Evolutionary conservation across 2,113 vertebrate species (phyloP), one percentile per base, ranked within the genome.

Genomic region (Melanerpes formicivorus): DNA sequence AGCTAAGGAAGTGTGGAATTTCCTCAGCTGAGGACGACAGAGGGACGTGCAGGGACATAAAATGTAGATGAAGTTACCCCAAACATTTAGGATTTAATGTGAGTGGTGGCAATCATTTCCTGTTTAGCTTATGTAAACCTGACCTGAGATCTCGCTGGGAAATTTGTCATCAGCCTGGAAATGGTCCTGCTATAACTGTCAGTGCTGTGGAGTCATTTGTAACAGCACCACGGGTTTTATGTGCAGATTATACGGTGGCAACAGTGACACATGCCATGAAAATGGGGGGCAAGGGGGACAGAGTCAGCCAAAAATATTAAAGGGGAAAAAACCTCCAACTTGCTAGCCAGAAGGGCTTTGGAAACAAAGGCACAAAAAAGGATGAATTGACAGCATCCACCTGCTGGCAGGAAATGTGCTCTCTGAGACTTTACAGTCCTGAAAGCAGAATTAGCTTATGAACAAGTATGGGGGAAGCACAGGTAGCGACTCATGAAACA

Each of bases 61-160:
- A 98, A 97, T 92, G 95, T 21, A 97, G 96, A 97, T 97, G 97
- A 97, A 97, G 97, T 97, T 97, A 95, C 90, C 97, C 62, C 90
- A 95, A 97, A 95, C 88, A 95, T 97, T 97, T 95, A 96, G 96
- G 82, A 97, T 97, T 97, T 98, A 97, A 98, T 97, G 97, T 96
- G 94, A 96, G 96, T 79, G 92, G 91, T 92, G 89, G 96, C 96
- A 97, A 96, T 90, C 93, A 95, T 97, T 97, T 98, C 97, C 97
- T 97, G 96, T 97, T 97, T 97, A 95, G 94, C 97, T 97, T 97
- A 97, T 97, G 96, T 98, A 97, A 97, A 96, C 97, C 95, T 96
- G 94, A 96, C 94, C 93, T 84, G 94, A 97, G 91, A 95, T 93
- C 92, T 97, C 77, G 26, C 95, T 95, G 95, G 95, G 96, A 97